Percentiles rank a stretch among this genome's conserved stretches.
phyloP scores from a whole-genome alignment of 1,140 invertebrate species.

The Cydia strobilella region DNA sequence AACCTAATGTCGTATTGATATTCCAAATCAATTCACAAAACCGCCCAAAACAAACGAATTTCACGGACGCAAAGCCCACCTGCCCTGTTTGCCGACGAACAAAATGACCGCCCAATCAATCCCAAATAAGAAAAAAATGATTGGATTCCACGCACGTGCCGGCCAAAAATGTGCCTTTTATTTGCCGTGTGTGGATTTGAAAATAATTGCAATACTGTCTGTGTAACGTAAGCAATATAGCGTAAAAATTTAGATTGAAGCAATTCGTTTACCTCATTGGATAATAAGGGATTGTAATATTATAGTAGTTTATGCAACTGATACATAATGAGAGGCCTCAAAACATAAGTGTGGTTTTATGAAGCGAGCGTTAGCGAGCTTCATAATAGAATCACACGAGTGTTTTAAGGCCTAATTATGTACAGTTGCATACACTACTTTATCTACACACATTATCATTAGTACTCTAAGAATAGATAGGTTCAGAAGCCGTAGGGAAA shows the following conservation, averaged over 20 bases:
- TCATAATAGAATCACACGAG: too few species aligned
- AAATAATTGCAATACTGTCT: slow-evolving; percentile 12
- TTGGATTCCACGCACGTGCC: slow-evolving; percentile 12
- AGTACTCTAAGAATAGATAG: too few species aligned
- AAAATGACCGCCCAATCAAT: slow-evolving; percentile 16
- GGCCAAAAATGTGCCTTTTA: background rate
- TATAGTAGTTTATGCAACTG: too few species aligned
- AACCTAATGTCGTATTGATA: slow-evolving; percentile 1
- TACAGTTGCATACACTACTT: too few species aligned
- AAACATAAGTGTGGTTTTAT: too few species aligned
- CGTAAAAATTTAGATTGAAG: background rate
- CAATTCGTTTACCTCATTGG: too few species aligned
- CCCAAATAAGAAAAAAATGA: slow-evolving; percentile 19
- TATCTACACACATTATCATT: too few species aligned
- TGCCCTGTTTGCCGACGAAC: slow-evolving; percentile 12
- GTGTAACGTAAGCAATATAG: background rate
- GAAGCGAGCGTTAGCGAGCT: too few species aligned
- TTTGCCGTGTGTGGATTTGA: slow-evolving; percentile 7
- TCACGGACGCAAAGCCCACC: slow-evolving; percentile 2
- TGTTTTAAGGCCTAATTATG: too few species aligned
- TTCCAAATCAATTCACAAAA: slow-evolving; percentile 11
- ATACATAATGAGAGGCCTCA: too few species aligned
- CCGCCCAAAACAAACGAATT: background rate
- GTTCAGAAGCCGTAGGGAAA: too few species aligned
- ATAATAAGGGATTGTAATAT: too few species aligned